Conservation (phyloP, 2,113 vertebrate species). For the Rhinolophus sinicus region DNA sequence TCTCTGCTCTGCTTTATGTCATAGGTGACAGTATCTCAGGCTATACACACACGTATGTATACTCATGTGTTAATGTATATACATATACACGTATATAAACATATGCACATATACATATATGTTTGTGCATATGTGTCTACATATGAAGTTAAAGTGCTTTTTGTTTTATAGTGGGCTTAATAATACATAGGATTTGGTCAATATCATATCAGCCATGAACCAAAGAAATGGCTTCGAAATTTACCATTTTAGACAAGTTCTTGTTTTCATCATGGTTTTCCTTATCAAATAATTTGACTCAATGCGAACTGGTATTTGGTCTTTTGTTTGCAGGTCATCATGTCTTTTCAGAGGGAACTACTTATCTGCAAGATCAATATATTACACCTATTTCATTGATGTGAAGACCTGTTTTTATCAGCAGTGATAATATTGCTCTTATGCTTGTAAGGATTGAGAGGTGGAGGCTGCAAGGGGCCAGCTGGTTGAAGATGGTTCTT, state of each 20-base stretch:
- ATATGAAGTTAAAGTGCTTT: neutral
- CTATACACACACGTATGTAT: neutral
- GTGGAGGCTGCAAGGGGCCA: too few relatives aligned
- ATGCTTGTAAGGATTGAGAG: neutral
- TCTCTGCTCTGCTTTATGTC: neutral
- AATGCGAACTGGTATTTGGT: neutral
- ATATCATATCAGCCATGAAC: neutral
- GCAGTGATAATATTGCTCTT: neutral
- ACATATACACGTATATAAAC: neutral
- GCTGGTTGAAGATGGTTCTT: neutral
- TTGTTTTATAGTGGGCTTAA: neutral
- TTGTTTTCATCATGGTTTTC: neutral
- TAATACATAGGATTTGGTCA: neutral
- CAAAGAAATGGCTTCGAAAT: neutral
- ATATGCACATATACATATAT: neutral
- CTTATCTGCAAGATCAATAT: neutral
- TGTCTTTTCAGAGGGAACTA: neutral
- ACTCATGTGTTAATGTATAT: neutral
- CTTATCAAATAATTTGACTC: neutral
- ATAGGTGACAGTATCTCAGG: neutral
- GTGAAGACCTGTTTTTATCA: neutral
- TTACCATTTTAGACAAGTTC: neutral
- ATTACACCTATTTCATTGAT: neutral
- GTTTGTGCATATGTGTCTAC: neutral
- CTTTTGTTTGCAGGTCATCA: neutral